Percentiles rank a stretch among this genome's conserved stretches.
These are phyloP conservation scores for Poliocrania exsul DNA, from an alignment of 2,797 vertebrate genomes.

Conservation along the genomic window DNA sequence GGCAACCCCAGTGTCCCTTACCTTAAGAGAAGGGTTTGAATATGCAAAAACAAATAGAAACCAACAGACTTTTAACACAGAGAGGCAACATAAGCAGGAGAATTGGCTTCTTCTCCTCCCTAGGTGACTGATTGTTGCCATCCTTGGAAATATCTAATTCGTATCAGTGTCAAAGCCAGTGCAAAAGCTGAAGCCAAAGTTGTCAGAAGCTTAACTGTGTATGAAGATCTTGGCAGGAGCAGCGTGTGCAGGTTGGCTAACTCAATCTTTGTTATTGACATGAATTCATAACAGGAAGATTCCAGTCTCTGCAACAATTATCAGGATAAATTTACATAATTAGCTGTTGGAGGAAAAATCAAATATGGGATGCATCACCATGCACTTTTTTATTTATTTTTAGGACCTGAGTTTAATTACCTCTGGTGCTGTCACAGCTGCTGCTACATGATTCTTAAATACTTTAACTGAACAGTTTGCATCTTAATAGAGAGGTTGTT, in stretches of 20 bases:
- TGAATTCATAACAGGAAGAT: background rate
- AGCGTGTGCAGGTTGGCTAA: background rate
- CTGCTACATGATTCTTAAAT: slow-evolving; percentile 6
- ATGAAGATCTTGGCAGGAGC: background rate
- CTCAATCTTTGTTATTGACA: background rate
- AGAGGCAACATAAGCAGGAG: background rate
- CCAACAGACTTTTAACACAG: background rate
- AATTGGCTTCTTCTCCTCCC: background rate
- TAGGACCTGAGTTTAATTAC: slow-evolving; percentile 28
- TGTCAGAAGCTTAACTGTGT: background rate
- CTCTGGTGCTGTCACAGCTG: background rate
- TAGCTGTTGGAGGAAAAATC: background rate
- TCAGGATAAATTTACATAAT: background rate
- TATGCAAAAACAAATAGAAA: background rate
- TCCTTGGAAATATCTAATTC: background rate
- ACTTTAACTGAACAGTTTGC: background rate
- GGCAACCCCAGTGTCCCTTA: background rate
- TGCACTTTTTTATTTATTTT: background rate
- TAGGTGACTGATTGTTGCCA: background rate
- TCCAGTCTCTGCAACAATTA: background rate
- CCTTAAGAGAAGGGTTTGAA: background rate
- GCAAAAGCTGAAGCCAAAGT: background rate
- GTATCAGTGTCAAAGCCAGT: background rate
- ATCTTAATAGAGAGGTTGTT: background rate
- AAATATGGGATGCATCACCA: background rate